Evolutionary conservation across 35 echinoderm and acorn worm genomes (phyloP).

Genomic region (Anneissia japonica): DNA sequence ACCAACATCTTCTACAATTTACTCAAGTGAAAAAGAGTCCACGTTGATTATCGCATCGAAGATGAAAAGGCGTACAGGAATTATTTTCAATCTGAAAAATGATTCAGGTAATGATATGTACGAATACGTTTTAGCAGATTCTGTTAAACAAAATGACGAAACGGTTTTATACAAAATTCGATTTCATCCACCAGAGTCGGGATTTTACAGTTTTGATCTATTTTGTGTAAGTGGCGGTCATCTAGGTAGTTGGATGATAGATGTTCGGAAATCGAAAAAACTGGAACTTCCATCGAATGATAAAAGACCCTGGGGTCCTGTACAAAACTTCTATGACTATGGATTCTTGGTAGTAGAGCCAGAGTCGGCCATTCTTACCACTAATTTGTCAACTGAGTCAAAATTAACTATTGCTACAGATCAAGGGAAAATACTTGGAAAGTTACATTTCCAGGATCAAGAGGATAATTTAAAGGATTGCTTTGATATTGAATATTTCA

Average conservation of each 20-base stretch:
- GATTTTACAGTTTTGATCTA: neutral
- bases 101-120: neutral
- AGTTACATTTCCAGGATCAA: neutral
- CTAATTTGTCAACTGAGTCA: neutral
- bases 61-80: neutral
- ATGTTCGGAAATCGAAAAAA: neutral
- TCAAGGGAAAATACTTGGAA: neutral
- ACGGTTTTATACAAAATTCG: neutral
- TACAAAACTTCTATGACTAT: neutral
- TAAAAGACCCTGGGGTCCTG: neutral
- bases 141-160: neutral
- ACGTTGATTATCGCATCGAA: neutral
- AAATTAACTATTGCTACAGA: neutral
- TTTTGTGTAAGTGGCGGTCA: neutral
- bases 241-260: neutral
- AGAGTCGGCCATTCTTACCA: neutral
- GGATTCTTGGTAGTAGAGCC: neutral
- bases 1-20: neutral
- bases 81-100: neutral
- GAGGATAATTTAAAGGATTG: neutral
- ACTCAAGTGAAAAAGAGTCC: neutral
- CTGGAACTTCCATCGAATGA: neutral
- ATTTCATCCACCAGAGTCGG: neutral
- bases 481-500: neutral
- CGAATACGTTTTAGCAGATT: neutral